Base-by-base conservation (phyloP, 2,113 vertebrate species). In the Apodemus speciosus region DNA sequence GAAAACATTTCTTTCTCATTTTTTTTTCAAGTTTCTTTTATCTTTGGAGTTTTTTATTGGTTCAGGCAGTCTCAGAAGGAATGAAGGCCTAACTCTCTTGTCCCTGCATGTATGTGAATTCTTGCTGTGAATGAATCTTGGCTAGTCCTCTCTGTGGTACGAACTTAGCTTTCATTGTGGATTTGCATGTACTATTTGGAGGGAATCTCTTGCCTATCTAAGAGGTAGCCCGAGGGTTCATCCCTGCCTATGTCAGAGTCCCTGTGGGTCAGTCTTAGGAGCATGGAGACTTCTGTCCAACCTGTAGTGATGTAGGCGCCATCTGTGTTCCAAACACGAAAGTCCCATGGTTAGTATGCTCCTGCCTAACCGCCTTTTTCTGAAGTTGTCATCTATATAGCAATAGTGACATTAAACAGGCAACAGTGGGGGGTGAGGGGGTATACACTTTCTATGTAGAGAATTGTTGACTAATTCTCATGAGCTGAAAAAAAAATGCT, bases 1-100 rank as follows among this genome's bases (percentile, higher is more conserved):
- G 93, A 60, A 95, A 88, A 94, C n/a, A n/a, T 76, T 91, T 46
- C 81, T 69, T 9, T 1, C 53, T 46, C 84, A 46, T n/a, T 35
- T 58, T 1, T 30, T 35, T 27, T 96, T 76, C 9, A 62, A 86
- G 79, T 85, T 73, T 76, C 79, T 46, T 62, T 30, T 25, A 27
- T 40, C 43, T 76, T n/a, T 46, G 75, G 84, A 40, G 66, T 4
- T 92, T 91, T 91, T 43, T 85, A 43, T 71, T 80, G 68, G 76
- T 32, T 77, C 25, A 58, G 60, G 64, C 25, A 1, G 40, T 86
- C 92, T 83, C 75, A 76, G 88, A 83, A 85, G 80, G 83, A 72
- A 62, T 38, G 9, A 84, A 85, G 93, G 72, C 40, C n/a, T 46
- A 20, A 64, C 60, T 72, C 46, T 38, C 76, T 30, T n/a, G 51